A percentile compares a stretch with the other conserved stretches of the same genome.
Evolutionary conservation across 2,797 vertebrate species (phyloP).

Genomic region (Coranthus polyacanthus): DNA sequence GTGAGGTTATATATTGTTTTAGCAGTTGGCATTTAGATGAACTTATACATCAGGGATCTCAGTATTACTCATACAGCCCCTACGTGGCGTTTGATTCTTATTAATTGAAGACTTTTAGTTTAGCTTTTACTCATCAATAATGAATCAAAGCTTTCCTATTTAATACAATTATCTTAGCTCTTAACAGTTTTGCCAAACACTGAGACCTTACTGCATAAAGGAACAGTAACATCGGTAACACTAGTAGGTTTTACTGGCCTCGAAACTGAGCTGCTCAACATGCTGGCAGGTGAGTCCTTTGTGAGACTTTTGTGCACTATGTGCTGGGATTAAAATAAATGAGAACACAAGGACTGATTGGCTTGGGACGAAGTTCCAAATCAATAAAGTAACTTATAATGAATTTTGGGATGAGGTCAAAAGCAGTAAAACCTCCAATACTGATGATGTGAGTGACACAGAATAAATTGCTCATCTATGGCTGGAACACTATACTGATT

Average conservation of each 20-base stretch:
- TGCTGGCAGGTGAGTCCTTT: not conserved
- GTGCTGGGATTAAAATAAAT: not conserved
- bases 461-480: conserved; percentile 1
- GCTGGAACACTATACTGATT: not conserved
- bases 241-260: not conserved
- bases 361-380: not conserved
- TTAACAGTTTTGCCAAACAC: too few relatives aligned
- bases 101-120: not conserved
- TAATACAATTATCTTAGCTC: too few relatives aligned
- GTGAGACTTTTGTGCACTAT: not conserved
- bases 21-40: not conserved
- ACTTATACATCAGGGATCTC: not conserved
- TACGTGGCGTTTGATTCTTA: not conserved
- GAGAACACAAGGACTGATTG: conserved; percentile 1
- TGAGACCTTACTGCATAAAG: too few relatives aligned
- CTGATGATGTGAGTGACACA: conserved; percentile 1
- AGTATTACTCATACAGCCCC: not conserved
- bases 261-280: not conserved
- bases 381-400: conserved; percentile 22
- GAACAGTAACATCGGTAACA: not conserved
- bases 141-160: too few relatives aligned
- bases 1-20: not conserved
- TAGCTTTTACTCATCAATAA: too few relatives aligned
- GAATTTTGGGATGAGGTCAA: conserved; percentile 25
- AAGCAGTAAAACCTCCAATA: conserved; percentile 17